Percentiles rank a stretch among this genome's conserved stretches.
These are phyloP conservation scores for Heliocidaris tuberculata DNA, from an alignment of 35 echinoderm and acorn worm species.

Conservation along the genomic window DNA sequence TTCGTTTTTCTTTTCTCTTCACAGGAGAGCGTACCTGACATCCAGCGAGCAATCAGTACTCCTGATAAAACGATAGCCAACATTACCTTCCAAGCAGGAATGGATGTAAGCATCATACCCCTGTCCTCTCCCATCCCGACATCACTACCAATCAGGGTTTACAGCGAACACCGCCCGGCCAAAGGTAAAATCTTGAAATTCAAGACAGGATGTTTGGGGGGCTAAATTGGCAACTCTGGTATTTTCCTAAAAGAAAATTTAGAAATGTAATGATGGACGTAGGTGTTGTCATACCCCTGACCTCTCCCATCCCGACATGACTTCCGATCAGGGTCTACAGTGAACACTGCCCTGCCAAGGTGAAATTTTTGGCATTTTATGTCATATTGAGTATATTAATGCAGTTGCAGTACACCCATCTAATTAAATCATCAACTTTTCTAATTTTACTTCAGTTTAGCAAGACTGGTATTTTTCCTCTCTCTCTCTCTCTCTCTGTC, in stretches of 20 bases:
- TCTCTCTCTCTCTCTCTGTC: no score
- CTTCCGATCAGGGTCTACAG: conserved; percentile 78
- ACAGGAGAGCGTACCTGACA: conserved; percentile 2
- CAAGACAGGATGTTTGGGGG: not conserved
- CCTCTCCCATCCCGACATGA: conserved; percentile 65
- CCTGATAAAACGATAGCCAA: conserved; percentile 80
- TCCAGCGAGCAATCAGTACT: conserved; percentile 83
- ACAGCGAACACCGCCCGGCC: conserved; percentile 59
- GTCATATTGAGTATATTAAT: not conserved
- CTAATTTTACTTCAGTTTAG: no score
- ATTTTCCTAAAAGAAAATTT: not conserved
- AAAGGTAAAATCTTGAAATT: conserved; percentile 50
- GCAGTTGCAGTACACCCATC: no score
- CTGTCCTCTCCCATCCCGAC: conserved; percentile 61
- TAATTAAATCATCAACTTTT: no score
- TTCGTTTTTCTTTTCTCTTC: not conserved
- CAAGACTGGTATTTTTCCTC: no score
- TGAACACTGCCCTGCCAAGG: conserved; percentile 62
- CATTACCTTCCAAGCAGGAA: conserved; percentile 74
- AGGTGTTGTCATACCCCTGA: conserved; percentile 46
- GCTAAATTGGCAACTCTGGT: not conserved
- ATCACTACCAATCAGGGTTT: conserved; percentile 79
- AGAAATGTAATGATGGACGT: not conserved
- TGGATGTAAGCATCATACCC: conserved; percentile 62
- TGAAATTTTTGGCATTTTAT: not conserved